Base-by-base conservation (phyloP, 1,140 invertebrate species). In the Lamellibrachia luymesi region DNA sequence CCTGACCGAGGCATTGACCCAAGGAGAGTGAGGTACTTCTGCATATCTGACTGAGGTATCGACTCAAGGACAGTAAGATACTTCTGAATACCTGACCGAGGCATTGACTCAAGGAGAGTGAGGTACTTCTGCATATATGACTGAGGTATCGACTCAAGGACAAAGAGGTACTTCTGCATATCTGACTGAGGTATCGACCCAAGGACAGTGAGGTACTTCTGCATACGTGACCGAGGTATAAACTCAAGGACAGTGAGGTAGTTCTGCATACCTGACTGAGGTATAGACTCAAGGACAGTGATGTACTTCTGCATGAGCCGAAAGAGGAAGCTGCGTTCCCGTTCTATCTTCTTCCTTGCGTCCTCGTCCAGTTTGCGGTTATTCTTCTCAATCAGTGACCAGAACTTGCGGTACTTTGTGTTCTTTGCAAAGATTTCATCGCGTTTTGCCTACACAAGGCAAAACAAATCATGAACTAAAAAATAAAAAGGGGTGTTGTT, bases 271-370 rank as follows among this genome's bases (percentile, higher is more conserved):
- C 97, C 98, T 95, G 97, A 97, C 90, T 97, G 95, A 0, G 97
- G 97, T 95, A 99, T 97, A 13, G 97, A 97, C 95, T 98, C 98
- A 80, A 99, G 96, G 93, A 98, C 97, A 38, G 96, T 96, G 95
- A 99, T 97, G 96, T 99, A 99, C 96, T 99, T 98, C 49, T 98
- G 97, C 96, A 99, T 98, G 25, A 99, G 97, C 94, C 97, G 97
- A 95, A 98, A 97, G 90, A 99, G 96, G 96, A 99, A 99, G 93
- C 97, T 97, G 52, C 98, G 96, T 95, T 99, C 98, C 97, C 98
- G 99, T 51, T 97, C 97, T 2, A 98, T 95, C 94, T 97, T 97
- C 38, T 98, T 97, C 93, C 97, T 97, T 92, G 97, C 95, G 91
- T 98, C 97, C 50, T 97, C 97, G 92, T 97, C 97, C 92, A 97